These are phyloP conservation scores for Drosophila suzukii DNA, from an alignment of 1,140 invertebrate species.

Conservation along the genomic window DNA sequence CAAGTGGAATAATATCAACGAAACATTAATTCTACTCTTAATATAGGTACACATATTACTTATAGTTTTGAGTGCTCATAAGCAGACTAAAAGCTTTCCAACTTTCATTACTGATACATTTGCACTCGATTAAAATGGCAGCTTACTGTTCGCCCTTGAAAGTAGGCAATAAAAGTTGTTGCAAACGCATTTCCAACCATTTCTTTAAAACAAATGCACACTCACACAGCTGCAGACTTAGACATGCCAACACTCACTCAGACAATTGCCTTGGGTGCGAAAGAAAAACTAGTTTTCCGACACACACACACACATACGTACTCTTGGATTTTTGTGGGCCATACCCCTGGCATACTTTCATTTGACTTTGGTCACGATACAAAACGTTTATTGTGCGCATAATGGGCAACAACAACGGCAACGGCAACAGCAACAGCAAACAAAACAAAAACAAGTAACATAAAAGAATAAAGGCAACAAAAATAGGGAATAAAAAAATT, in stretches of 20 bases:
- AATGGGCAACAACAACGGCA: conserved; percentile 53
- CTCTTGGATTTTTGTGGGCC: conserved; percentile 58
- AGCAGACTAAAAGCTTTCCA: conserved; percentile 38
- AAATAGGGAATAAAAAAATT: conserved; percentile 34
- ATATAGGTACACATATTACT: background rate
- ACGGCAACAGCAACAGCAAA: conserved; percentile 34
- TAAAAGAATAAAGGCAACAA: conserved; percentile 24
- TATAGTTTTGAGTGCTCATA: conserved; percentile 10
- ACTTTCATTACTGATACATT: conserved; percentile 12
- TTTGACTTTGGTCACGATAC: conserved; percentile 82
- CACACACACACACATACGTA: conserved; percentile 14
- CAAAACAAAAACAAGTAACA: conserved; percentile 44
- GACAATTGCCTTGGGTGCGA: conserved; percentile 43
- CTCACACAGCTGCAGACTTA: conserved; percentile 5
- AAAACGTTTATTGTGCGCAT: conserved; percentile 79
- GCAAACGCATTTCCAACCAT: conserved; percentile 33
- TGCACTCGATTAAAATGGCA: conserved; percentile 15
- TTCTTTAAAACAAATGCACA: conserved; percentile 48
- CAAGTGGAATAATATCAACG: background rate
- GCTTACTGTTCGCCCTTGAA: conserved; percentile 35
- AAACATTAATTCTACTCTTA: background rate
- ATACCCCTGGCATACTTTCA: conserved; percentile 80
- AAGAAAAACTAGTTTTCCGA: conserved; percentile 34
- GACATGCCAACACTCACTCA: conserved; percentile 34
- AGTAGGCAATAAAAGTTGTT: conserved; percentile 50